These are phyloP conservation scores for Eunapius fragilis DNA, from an alignment of 37 sponge, comb jelly and placozoan species.

Conservation along the genomic window DNA sequence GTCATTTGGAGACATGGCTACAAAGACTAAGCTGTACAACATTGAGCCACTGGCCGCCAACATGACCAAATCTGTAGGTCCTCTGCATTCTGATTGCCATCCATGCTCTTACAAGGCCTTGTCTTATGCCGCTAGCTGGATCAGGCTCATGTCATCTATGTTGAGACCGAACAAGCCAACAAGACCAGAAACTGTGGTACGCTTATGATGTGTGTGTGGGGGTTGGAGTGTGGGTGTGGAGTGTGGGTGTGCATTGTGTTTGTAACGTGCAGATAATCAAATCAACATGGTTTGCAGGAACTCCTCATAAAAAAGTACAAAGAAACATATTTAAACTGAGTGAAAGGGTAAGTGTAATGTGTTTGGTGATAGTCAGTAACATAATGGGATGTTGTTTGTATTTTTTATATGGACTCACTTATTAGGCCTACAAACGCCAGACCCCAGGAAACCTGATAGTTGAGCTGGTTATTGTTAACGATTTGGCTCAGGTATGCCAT, in stretches of 20 bases:
- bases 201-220: background rate
- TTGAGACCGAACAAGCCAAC: constrained; percentile 21
- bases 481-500: constrained; percentile 39
- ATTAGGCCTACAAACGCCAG: constrained; percentile 23
- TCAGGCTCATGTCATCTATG: constrained; percentile 37
- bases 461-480: constrained; percentile 66
- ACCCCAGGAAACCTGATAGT: constrained; percentile 32
- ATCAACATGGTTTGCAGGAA: no score
- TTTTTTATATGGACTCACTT: background rate
- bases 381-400: no score
- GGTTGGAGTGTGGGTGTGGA: no score
- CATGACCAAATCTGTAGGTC: background rate
- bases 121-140: constrained; percentile 10
- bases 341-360: background rate
- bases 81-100: no score
- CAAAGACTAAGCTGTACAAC: constrained; percentile 35
- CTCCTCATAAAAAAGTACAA: no score
- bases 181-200: constrained; percentile 39
- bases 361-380: no score
- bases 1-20: constrained; percentile 4
- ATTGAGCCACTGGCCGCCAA: constrained; percentile 55
- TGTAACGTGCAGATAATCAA: no score
- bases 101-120: no score
- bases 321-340: background rate
- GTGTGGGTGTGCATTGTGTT: no score